Base-by-base conservation (phyloP, 2,797 vertebrate genomes). In the Siniperca scherzeri region DNA sequence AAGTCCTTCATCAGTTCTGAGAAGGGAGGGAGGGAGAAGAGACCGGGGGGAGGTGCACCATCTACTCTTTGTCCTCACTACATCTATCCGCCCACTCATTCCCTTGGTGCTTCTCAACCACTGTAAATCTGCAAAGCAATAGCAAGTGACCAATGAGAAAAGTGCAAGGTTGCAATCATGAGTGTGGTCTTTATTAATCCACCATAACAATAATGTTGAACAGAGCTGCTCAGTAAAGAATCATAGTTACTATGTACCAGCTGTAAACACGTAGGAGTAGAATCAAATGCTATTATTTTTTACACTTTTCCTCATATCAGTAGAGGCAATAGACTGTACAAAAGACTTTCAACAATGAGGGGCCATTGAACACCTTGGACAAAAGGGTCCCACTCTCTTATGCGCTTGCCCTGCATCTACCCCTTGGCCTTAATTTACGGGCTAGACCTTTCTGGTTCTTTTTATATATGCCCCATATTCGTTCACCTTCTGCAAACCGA, bases 1-100 rank as follows among this genome's bases (percentile, higher is more conserved):
- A 95, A 91, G 92, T 90, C 81, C 87, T 90, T 92, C 90, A 94
- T 95, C 91, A 92, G 87, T 94, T 91, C 87, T 92, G 77, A 69
- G 78, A 36, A 69, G 81, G 70, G 74, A 86, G 66, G 44, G 68
- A 62, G 81, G 74, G 64, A 62, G 70, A 60, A 40, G 74, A 78
- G 82, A 42, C 42, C 11, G 11, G 77, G 65, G 55, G 65, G 77
- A 67, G 80, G 70, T 46, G 80, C 84, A 71, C 77, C 75, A 46
- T 74, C 67, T 60, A 52, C 70, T 87, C 70, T 74, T 36, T 25
- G 38, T 76, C 79, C 62, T 65, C 68, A 9, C 60, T 65, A 62
- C 74, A 85, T 71, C 80, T 69, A 79, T 17, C 77, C 52, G 19
- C 83, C 69, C 70, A 56, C 70, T 83, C 77, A 30, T 76, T 82